Conservation (phyloP, 2,888 invertebrate species). For the Pecten maximus region DNA sequence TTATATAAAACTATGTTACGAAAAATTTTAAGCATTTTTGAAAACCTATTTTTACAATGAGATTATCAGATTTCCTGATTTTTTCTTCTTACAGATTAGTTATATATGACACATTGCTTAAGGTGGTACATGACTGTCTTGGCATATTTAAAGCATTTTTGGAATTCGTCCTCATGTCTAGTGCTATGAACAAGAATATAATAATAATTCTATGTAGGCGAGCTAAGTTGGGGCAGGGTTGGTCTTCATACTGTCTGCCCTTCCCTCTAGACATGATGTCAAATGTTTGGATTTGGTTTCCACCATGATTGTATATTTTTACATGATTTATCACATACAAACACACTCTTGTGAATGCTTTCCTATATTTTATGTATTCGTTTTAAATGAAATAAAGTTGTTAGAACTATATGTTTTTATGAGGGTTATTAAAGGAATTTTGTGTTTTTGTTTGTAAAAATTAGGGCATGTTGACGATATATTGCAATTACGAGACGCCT, state of each 20-base stretch:
- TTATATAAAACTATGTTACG: background rate
- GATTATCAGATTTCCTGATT: background rate
- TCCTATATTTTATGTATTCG: too few relatives aligned
- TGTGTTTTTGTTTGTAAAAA: too few relatives aligned
- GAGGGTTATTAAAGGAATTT: too few relatives aligned
- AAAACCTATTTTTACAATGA: background rate
- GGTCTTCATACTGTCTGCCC: background rate
- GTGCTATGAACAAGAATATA: background rate
- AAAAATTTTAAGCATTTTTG: conserved; percentile 31
- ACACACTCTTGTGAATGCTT: too few relatives aligned
- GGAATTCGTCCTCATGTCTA: background rate
- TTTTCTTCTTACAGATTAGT: background rate
- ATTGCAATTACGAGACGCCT: too few relatives aligned
- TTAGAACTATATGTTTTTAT: too few relatives aligned
- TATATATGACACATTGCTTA: background rate
- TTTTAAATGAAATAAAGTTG: too few relatives aligned
- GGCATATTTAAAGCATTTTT: background rate
- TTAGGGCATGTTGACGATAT: too few relatives aligned
- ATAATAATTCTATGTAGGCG: background rate
- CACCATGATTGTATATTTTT: too few relatives aligned
- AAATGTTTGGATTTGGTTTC: background rate
- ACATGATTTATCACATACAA: too few relatives aligned
- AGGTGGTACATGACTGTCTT: background rate
- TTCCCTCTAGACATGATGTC: background rate
- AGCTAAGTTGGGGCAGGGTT: background rate